Conservation (phyloP, 2,797 vertebrate genomes). For the Botia kubotai region DNA sequence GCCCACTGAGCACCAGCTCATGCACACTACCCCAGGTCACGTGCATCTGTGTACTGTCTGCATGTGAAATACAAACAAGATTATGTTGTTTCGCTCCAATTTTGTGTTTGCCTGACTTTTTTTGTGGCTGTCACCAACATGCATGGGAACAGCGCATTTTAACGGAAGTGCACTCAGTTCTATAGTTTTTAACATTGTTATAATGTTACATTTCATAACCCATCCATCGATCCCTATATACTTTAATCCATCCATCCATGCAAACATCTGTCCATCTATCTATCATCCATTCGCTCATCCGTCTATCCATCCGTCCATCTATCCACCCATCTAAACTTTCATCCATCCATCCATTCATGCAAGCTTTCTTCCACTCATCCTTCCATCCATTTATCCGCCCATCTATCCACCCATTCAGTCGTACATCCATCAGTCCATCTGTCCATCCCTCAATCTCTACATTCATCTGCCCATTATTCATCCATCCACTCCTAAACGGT, state of each 20-base stretch:
- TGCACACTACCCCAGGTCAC: conserved; percentile 4
- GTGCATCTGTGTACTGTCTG: conserved; percentile 24
- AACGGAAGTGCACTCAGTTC: neutral
- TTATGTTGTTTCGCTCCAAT: conserved; percentile 9
- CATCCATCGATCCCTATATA: neutral
- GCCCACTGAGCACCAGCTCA: neutral
- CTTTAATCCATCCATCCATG: neutral
- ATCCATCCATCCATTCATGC: neutral
- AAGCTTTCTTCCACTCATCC: neutral
- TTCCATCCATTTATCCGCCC: neutral
- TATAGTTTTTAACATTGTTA: neutral
- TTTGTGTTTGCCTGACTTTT: neutral
- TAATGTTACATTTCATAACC: neutral
- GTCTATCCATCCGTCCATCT: neutral
- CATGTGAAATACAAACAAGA: conserved; percentile 25
- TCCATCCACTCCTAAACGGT: too few relatives aligned
- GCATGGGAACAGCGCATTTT: neutral
- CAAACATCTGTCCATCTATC: neutral
- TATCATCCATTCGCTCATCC: neutral
- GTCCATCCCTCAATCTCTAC: neutral
- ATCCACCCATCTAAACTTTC: neutral
- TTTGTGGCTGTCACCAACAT: neutral
- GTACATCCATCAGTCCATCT: too few relatives aligned
- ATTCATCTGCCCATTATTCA: neutral
- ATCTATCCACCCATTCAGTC: too few relatives aligned